Conservation (phyloP, 1,140 invertebrate genomes). For the Drosophila watanabei region DNA sequence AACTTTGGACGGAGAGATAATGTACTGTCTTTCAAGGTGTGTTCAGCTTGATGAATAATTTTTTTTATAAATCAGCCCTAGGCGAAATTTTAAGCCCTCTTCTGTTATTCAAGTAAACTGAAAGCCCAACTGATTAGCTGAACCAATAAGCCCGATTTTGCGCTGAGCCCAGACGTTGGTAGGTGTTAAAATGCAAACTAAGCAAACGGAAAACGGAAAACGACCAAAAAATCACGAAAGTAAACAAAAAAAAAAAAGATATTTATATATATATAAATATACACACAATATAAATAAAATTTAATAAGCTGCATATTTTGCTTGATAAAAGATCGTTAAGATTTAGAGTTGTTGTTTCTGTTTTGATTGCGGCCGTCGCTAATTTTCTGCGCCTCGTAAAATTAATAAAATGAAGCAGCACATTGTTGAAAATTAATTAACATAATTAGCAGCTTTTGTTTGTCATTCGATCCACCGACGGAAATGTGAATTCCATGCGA, state of each 20-base stretch:
- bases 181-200: constrained; percentile 74
- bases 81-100: constrained; percentile 23
- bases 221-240: constrained; percentile 29
- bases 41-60: constrained; percentile 31
- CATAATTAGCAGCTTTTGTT: constrained; percentile 77
- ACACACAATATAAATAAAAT: constrained; percentile 23
- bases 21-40: constrained; percentile 40
- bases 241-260: constrained; percentile 28
- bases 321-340: constrained; percentile 48
- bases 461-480: not conserved
- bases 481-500: constrained; percentile 37
- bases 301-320: constrained; percentile 47
- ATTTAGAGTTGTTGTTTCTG: constrained; percentile 12
- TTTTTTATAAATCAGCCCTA: not conserved
- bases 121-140: not conserved
- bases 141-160: constrained; percentile 9
- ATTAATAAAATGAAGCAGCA: constrained; percentile 73
- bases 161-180: constrained; percentile 26
- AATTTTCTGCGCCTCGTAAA: constrained; percentile 76
- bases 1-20: constrained; percentile 9
- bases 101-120: not conserved
- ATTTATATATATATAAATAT: not conserved
- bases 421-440: constrained; percentile 73
- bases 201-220: constrained; percentile 59
- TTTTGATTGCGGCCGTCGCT: constrained; percentile 61